A percentile compares a stretch with the other conserved stretches of the same genome.
These are phyloP conservation scores for Papilio protenor DNA, from an alignment of 2,888 invertebrate species.

Conservation along the genomic window DNA sequence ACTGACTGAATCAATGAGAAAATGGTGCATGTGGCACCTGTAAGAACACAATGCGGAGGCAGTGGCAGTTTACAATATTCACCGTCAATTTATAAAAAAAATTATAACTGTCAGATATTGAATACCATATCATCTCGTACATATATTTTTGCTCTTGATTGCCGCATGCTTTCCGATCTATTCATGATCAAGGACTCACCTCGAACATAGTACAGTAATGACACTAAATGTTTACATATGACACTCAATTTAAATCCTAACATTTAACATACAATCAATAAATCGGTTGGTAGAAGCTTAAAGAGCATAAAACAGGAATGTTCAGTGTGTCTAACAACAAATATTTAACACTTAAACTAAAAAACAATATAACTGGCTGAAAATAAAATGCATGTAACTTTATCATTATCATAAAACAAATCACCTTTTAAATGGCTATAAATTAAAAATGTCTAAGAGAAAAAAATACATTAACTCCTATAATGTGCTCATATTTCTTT, in stretches of 20 bases:
- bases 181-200: neutral
- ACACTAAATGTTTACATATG: too few relatives aligned
- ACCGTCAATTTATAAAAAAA: conserved; percentile 27
- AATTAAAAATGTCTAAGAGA: neutral
- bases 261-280: too few relatives aligned
- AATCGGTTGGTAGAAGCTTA: too few relatives aligned
- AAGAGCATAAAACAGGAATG: too few relatives aligned
- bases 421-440: conserved; percentile 6
- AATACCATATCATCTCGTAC: neutral
- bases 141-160: neutral
- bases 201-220: too few relatives aligned
- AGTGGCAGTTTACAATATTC: conserved; percentile 48
- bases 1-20: conserved; percentile 63
- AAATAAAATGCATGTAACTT: neutral
- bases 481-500: conserved; percentile 27
- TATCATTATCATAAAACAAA: conserved; percentile 6
- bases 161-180: neutral
- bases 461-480: conserved; percentile 5
- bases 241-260: too few relatives aligned
- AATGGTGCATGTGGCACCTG: conserved; percentile 68
- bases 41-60: conserved; percentile 55
- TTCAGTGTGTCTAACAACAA: neutral
- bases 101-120: conserved; percentile 20
- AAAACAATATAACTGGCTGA: neutral
- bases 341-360: neutral